These are phyloP conservation scores for Trissolcus basalis DNA, from an alignment of 1,140 invertebrate genomes.

Conservation along the genomic window DNA sequence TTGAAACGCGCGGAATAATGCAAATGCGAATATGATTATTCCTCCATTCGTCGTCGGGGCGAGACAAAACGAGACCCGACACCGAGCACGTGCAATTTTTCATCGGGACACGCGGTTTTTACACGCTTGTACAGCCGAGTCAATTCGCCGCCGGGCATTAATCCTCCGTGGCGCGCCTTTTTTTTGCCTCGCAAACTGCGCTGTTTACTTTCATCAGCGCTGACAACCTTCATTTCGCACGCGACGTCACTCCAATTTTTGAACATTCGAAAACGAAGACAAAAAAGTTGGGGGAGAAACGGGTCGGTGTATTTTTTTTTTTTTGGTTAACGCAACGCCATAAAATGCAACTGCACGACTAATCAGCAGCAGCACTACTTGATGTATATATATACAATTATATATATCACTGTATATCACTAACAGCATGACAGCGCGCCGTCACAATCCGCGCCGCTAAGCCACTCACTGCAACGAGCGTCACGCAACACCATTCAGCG, in stretches of 20 bases:
- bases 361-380: constrained; percentile 60
- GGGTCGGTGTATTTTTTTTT: neutral
- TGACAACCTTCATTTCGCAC: constrained; percentile 31
- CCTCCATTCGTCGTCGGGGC: neutral
- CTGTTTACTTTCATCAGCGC: constrained; percentile 42
- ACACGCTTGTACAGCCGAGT: constrained; percentile 15
- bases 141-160: constrained; percentile 23
- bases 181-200: constrained; percentile 12
- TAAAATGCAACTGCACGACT: constrained; percentile 54
- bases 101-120: constrained; percentile 15
- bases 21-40: constrained; percentile 4
- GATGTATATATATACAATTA: constrained; percentile 47
- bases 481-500: constrained; percentile 40
- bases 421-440: constrained; percentile 70
- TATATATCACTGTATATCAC: constrained; percentile 60
- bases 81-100: constrained; percentile 12
- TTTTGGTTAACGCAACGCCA: constrained; percentile 30
- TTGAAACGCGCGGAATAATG: constrained; percentile 13
- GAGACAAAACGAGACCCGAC: constrained; percentile 4
- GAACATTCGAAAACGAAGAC: constrained; percentile 9
- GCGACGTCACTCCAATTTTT: constrained; percentile 32
- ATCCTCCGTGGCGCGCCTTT: constrained; percentile 5
- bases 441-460: constrained; percentile 62
- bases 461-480: constrained; percentile 62
- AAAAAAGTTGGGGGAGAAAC: too few relatives aligned